These are phyloP conservation scores for Rana temporaria DNA, from an alignment of 2,113 vertebrate genomes.

Conservation along the genomic window DNA sequence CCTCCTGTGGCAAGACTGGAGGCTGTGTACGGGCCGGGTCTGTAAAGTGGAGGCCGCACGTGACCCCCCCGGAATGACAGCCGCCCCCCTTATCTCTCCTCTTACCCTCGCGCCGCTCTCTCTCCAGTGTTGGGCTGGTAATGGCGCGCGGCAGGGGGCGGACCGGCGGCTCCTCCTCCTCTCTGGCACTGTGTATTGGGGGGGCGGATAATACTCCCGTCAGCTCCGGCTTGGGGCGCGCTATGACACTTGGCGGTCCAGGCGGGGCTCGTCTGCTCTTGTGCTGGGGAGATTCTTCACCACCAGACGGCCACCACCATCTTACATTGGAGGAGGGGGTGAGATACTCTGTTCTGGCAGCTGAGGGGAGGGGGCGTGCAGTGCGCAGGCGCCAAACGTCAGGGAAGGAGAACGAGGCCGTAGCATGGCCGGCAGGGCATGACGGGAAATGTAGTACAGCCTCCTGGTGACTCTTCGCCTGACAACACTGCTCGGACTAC, in stretches of 20 bases:
- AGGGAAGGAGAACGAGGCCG: background rate
- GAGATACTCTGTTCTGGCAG: conserved; percentile 18
- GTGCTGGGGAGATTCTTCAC: conserved; percentile 28
- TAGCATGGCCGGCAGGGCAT: background rate
- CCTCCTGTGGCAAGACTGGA: too few relatives aligned
- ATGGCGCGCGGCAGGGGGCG: conserved; percentile 41
- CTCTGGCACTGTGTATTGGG: background rate
- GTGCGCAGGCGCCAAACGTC: conserved; percentile 6
- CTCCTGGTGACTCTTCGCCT: background rate
- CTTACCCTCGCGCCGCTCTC: background rate
- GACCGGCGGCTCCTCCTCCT: conserved; percentile 46
- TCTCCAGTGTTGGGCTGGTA: conserved; percentile 12
- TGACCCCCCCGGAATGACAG: background rate
- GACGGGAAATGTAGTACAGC: conserved; percentile 26
- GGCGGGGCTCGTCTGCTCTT: conserved; percentile 39
- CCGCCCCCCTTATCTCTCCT: background rate
- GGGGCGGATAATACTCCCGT: background rate
- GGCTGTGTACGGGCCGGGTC: too few relatives aligned
- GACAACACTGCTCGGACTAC: background rate
- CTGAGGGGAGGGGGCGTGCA: background rate
- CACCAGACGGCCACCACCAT: conserved; percentile 51
- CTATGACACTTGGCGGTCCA: background rate
- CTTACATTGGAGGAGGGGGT: conserved; percentile 48
- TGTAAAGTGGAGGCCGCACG: too few relatives aligned
- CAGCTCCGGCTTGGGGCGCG: background rate